phyloP scores from a whole-genome alignment of 2,797 vertebrate species.

The Poecilia velifera region DNA sequence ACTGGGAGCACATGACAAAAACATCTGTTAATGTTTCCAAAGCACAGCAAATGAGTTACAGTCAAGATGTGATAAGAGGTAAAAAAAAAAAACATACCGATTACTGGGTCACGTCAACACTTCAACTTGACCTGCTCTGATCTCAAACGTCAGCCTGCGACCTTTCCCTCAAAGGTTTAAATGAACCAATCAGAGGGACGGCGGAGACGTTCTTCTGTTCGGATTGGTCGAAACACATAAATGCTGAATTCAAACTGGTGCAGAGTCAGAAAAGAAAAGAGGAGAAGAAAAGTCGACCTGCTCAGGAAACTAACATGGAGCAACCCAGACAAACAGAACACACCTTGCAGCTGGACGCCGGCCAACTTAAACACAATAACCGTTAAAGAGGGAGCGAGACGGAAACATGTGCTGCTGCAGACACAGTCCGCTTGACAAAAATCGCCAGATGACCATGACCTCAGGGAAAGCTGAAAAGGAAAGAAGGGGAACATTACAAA shows the following conservation, averaged over 20 bases:
- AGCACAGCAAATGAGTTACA: slow-evolving; percentile 1
- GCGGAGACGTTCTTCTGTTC: not conserved
- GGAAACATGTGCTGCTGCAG: slow-evolving; percentile 42
- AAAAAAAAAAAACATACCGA: slow-evolving; percentile 8
- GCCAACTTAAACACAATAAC: slow-evolving; percentile 65
- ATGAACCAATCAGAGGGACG: slow-evolving; percentile 54
- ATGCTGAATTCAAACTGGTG: slow-evolving; percentile 14
- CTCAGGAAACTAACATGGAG: slow-evolving; percentile 56
- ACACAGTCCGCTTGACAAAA: slow-evolving; percentile 41
- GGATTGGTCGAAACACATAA: slow-evolving; percentile 32
- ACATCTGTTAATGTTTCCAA: slow-evolving; percentile 19
- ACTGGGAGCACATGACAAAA: slow-evolving; percentile 24
- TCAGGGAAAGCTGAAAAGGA: slow-evolving; percentile 35
- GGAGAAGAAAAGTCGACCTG: slow-evolving; percentile 18
- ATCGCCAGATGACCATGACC: slow-evolving; percentile 28
- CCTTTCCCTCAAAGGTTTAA: slow-evolving; percentile 15
- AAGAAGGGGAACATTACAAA: slow-evolving; percentile 8
- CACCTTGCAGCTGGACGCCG: slow-evolving; percentile 62
- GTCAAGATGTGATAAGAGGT: slow-evolving; percentile 19
- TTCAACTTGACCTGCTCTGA: not conserved
- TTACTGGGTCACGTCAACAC: not conserved
- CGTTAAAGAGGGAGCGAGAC: slow-evolving; percentile 48
- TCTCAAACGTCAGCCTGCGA: not conserved
- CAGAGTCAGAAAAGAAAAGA: slow-evolving; percentile 18
- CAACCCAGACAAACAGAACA: slow-evolving; percentile 64